Conservation (phyloP, 2,797 vertebrate genomes). For the Lacerta agilis region DNA sequence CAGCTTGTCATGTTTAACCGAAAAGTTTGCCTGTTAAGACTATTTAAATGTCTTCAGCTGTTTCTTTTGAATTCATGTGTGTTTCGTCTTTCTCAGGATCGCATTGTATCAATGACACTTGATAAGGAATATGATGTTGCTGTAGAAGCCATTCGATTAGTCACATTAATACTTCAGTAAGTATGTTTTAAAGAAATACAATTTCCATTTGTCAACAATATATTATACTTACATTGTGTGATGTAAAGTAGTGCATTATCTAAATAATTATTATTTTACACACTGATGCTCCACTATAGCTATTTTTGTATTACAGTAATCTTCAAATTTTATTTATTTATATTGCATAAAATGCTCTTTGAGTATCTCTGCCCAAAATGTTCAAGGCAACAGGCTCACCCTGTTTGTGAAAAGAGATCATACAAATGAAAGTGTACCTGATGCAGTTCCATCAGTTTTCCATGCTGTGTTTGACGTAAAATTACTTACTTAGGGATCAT, state of each 20-base stretch:
- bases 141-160: constrained; percentile 96
- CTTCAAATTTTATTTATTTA: background rate
- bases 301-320: background rate
- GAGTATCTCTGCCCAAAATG: background rate
- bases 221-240: background rate
- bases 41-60: background rate
- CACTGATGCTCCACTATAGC: background rate
- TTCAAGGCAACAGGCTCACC: background rate
- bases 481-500: background rate
- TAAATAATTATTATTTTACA: background rate
- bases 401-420: background rate
- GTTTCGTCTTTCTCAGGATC: constrained; percentile 83
- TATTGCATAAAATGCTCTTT: background rate
- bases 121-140: constrained; percentile 99
- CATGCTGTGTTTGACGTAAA: background rate
- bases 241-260: background rate
- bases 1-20: background rate
- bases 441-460: background rate
- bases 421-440: background rate
- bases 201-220: background rate
- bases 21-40: background rate
- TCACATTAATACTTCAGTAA: constrained; percentile 98
- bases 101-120: constrained; percentile 98
- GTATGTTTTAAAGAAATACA: constrained; percentile 65
- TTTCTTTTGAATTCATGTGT: background rate